These are phyloP conservation scores for Oikopleura dioica DNA, from an alignment of 23 tunicate genomes.

Conservation along the genomic window DNA sequence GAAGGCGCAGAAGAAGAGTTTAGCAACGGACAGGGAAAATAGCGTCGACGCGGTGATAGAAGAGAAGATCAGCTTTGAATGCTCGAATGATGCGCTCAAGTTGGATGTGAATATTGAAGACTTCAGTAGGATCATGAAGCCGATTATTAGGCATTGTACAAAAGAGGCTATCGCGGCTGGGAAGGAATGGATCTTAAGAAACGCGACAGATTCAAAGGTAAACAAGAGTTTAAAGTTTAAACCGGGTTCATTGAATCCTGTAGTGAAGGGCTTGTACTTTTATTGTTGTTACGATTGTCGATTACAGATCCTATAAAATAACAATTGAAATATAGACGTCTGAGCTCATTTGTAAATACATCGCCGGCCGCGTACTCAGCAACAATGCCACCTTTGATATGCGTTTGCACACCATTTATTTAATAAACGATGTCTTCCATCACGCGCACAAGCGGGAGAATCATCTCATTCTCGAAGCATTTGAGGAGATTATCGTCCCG, in stretches of 20 bases:
- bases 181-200: not conserved
- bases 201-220: not conserved
- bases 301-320: not conserved
- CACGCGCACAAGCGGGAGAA: slow-evolving; percentile 19
- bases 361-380: not conserved
- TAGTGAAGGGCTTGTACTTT: too few species aligned
- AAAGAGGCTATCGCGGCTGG: slow-evolving; percentile 5
- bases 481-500: not conserved
- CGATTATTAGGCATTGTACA: slow-evolving; percentile 3
- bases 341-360: not conserved
- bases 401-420: slow-evolving; percentile 49
- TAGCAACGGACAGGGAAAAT: not conserved
- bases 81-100: not conserved
- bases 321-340: not conserved
- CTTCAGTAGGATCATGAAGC: not conserved
- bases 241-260: too few species aligned
- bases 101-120: not conserved
- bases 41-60: not conserved
- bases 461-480: not conserved
- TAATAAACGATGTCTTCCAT: slow-evolving; percentile 77
- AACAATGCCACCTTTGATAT: slow-evolving; percentile 18
- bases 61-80: not conserved
- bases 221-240: not conserved
- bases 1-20: not conserved
- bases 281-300: too few species aligned